Evolutionary conservation across 2,113 vertebrate genomes (phyloP).

Genomic region (Silurus asotus): DNA sequence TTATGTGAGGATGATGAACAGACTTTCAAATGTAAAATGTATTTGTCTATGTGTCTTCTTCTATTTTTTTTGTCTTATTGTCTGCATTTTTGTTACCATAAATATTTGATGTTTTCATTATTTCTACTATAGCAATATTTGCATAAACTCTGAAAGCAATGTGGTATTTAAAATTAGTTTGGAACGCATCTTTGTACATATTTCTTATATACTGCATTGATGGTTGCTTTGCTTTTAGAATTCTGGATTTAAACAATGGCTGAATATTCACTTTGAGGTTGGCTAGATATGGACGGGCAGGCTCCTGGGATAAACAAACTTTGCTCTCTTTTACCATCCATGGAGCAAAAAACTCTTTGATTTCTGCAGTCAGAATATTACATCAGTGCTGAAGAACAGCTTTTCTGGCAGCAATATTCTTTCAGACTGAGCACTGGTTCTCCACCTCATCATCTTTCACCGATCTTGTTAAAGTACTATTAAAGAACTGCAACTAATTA

Average conservation of each 20-base stretch:
- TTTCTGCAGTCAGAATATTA: conserved; percentile 22
- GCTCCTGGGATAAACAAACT: conserved; percentile 42
- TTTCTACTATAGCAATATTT: not conserved
- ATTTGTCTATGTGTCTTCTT: not conserved
- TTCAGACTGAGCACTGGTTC: not conserved
- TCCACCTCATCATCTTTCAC: not conserved
- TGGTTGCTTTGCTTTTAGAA: not conserved
- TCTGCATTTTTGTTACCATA: not conserved
- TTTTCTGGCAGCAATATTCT: conserved; percentile 13
- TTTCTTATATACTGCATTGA: not conserved
- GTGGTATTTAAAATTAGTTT: not conserved
- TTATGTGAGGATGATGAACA: not conserved
- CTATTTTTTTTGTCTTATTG: not conserved
- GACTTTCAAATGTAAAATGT: not conserved
- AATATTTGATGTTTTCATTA: conserved; percentile 11
- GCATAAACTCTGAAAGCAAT: not conserved
- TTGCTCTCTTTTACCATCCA: conserved; percentile 16
- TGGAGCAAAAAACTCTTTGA: conserved; percentile 19
- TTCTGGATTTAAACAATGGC: conserved; percentile 28
- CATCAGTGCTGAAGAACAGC: conserved; percentile 22
- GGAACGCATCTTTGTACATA: not conserved
- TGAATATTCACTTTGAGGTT: conserved; percentile 45
- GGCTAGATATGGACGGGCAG: conserved; percentile 26
- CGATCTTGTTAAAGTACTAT: conserved; percentile 7
- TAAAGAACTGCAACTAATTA: not conserved